Evolutionary conservation across 2,888 invertebrate genomes (phyloP).

Genomic region (Apamea epomidion): DNA sequence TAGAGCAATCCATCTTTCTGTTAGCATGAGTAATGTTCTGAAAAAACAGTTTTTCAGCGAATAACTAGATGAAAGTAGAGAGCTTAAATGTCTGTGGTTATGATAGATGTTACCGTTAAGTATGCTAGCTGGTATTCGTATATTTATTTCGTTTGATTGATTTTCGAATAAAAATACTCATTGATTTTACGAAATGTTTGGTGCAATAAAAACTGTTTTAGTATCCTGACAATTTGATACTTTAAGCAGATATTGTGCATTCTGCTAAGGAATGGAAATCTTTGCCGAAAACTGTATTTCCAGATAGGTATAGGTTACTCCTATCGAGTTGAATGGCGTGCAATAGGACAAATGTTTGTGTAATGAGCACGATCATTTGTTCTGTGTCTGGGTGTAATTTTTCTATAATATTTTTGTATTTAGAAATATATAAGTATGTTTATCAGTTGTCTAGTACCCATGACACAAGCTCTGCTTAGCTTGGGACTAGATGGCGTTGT

Average conservation of each 20-base stretch:
- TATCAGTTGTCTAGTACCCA: no score
- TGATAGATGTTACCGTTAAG: conserved; percentile 59
- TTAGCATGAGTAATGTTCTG: conserved; percentile 41
- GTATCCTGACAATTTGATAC: background rate
- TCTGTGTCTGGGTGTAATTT: no score
- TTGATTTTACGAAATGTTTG: background rate
- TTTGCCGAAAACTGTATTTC: background rate
- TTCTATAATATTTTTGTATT: no score
- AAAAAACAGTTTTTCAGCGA: conserved; percentile 51
- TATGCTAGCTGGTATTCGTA: conserved; percentile 22
- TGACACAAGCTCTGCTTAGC: no score
- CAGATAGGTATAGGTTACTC: background rate
- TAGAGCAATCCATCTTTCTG: conserved; percentile 55
- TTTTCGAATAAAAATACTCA: conserved; percentile 4
- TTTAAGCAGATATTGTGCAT: background rate
- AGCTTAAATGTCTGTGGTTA: conserved; percentile 55
- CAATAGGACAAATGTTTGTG: no score
- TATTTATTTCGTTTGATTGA: conserved; percentile 42
- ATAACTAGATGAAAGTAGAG: conserved; percentile 42
- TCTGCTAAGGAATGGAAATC: background rate
- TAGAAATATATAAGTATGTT: no score
- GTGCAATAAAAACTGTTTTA: background rate
- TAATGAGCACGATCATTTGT: no score
- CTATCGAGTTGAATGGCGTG: no score
- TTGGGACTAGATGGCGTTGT: no score